These are phyloP conservation scores for Ahaetulla prasina DNA, from an alignment of 2,113 vertebrate species.

Conservation along the genomic window DNA sequence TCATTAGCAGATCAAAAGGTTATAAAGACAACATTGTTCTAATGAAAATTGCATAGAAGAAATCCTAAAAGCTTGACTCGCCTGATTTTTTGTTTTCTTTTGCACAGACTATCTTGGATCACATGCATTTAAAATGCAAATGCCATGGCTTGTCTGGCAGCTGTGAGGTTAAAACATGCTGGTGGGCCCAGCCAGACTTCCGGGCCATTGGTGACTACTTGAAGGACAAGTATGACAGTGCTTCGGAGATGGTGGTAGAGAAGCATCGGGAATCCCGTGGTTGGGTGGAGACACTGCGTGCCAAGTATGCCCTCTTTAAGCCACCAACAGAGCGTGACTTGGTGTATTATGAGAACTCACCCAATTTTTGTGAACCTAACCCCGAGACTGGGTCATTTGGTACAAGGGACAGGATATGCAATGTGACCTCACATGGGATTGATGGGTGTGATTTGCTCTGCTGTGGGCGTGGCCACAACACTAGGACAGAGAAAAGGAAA, in stretches of 20 bases:
- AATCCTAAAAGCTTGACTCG: neutral
- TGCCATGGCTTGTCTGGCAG: slow-evolving; percentile 95
- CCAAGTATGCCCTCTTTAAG: slow-evolving; percentile 96
- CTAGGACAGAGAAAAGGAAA: slow-evolving; percentile 94
- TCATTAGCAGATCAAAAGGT: neutral
- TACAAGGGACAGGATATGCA: slow-evolving; percentile 91
- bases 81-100: slow-evolving; percentile 15
- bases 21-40: neutral
- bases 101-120: slow-evolving; percentile 90
- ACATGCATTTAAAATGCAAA: slow-evolving; percentile 98
- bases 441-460: slow-evolving; percentile 97
- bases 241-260: slow-evolving; percentile 97
- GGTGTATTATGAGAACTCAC: slow-evolving; percentile 96
- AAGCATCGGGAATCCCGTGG: slow-evolving; percentile 94
- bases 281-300: slow-evolving; percentile 95
- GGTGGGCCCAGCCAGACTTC: slow-evolving; percentile 98
- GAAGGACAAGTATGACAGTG: slow-evolving; percentile 98
- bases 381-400: slow-evolving; percentile 94
- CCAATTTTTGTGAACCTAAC: slow-evolving; percentile 98
- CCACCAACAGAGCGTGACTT: slow-evolving; percentile 93
- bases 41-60: neutral
- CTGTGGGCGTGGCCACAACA: slow-evolving; percentile 96
- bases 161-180: slow-evolving; percentile 98
- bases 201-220: slow-evolving; percentile 93
- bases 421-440: slow-evolving; percentile 95